Percentiles rank a stretch among this genome's conserved stretches.
Conservation (phyloP, 2,113 vertebrate species). For the Emydura subglobosa region DNA sequence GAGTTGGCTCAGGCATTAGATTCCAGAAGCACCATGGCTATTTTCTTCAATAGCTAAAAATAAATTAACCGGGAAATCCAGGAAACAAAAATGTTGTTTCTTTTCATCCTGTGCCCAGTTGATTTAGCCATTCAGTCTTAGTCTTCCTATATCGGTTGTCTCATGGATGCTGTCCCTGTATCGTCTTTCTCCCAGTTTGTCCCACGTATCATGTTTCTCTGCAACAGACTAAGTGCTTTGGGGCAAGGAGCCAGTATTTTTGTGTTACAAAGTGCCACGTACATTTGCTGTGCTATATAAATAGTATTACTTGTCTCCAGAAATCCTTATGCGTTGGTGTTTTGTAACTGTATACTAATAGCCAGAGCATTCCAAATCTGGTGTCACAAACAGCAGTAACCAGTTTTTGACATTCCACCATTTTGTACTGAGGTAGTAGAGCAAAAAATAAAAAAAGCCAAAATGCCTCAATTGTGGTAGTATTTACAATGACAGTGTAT, state of each 20-base stretch:
- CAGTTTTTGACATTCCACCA: not conserved
- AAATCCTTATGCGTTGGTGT: rapidly evolving
- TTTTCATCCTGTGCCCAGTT: not conserved
- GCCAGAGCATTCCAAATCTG: not conserved
- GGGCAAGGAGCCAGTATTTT: not conserved
- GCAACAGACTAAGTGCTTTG: not conserved
- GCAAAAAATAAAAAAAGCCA: not conserved
- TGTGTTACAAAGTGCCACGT: rapidly evolving
- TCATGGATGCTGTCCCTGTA: not conserved
- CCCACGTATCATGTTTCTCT: rapidly evolving
- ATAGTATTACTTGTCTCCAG: not conserved
- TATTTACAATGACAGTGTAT: not conserved
- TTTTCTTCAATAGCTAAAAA: not conserved
- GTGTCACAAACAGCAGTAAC: rapidly evolving
- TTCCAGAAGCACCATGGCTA: not conserved
- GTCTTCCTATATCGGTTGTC: not conserved
- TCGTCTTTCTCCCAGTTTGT: not conserved
- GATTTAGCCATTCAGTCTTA: not conserved
- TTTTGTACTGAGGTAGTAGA: not conserved
- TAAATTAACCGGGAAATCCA: not conserved
- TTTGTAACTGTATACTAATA: not conserved
- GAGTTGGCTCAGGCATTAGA: not conserved
- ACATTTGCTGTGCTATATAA: not conserved
- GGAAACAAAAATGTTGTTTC: not conserved
- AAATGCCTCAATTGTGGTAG: not conserved